Percentiles rank a stretch among this genome's conserved stretches.
Evolutionary conservation across 2,888 invertebrate species (phyloP).

Genomic region (Xylophagus ater): DNA sequence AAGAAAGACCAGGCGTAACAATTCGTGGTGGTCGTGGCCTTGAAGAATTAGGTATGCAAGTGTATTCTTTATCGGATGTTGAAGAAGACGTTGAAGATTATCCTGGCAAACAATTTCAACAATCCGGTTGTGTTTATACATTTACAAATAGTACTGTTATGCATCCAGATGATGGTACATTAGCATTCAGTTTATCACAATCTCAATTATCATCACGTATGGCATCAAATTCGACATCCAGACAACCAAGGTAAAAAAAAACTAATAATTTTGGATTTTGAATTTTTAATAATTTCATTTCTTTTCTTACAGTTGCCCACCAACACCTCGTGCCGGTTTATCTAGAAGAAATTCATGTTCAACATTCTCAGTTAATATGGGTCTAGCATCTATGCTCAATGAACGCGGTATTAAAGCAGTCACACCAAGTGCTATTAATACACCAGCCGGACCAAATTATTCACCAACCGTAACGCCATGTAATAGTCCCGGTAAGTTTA

Average conservation of each 20-base stretch:
- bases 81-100: constrained; percentile 62
- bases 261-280: neutral
- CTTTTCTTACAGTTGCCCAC: constrained; percentile 30
- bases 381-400: constrained; percentile 65
- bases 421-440: constrained; percentile 54
- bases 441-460: constrained; percentile 53
- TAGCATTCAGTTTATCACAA: constrained; percentile 46
- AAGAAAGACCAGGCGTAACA: constrained; percentile 83
- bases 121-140: constrained; percentile 70
- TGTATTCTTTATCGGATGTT: constrained; percentile 51
- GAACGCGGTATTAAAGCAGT: constrained; percentile 64
- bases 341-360: constrained; percentile 72
- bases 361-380: constrained; percentile 58
- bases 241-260: constrained; percentile 33
- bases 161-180: constrained; percentile 78
- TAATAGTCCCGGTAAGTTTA: constrained; percentile 58
- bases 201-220: constrained; percentile 60
- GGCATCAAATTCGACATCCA: constrained; percentile 51
- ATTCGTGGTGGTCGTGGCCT: constrained; percentile 66
- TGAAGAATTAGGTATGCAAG: constrained; percentile 61
- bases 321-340: constrained; percentile 42
- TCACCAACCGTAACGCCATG: constrained; percentile 80
- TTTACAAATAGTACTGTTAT: constrained; percentile 78
- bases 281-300: neutral
- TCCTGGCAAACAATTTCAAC: constrained; percentile 64